Percentiles rank a stretch among this genome's conserved stretches.
Conservation (phyloP, 35 echinoderm and acorn worm genomes). For the Strongylocentrotus purpuratus region DNA sequence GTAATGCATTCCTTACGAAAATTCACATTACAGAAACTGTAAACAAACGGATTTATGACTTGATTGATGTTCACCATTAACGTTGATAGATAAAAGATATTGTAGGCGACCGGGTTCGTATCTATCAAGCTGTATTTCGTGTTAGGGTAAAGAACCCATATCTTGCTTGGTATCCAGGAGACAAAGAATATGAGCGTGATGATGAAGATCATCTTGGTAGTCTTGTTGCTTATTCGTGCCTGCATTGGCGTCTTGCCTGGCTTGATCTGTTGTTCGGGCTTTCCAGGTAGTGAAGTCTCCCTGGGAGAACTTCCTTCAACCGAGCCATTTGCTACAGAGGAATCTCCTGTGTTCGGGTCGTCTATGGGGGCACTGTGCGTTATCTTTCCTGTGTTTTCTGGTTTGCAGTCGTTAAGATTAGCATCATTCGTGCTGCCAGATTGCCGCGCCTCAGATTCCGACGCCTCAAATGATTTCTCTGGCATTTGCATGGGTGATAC, state of each 20-base stretch:
- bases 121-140: not conserved
- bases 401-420: not conserved
- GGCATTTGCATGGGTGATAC: not conserved
- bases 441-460: not conserved
- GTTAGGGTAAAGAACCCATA: not conserved
- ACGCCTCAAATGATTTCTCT: not conserved
- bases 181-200: slow-evolving; percentile 8
- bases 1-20: slow-evolving; percentile 1
- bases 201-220: slow-evolving; percentile 31
- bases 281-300: not conserved
- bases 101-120: not conserved
- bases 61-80: slow-evolving; percentile 28
- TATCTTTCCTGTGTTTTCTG: not conserved
- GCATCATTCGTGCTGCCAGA: not conserved
- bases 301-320: not conserved
- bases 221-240: not conserved
- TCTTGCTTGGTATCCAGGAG: not conserved
- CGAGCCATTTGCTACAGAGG: not conserved
- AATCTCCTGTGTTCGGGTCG: not conserved
- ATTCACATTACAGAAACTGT: slow-evolving; percentile 5
- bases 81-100: not conserved
- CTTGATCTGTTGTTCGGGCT: not conserved
- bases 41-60: not conserved
- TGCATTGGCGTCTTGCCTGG: not conserved
- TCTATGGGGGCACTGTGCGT: not conserved